phyloP scores from a whole-genome alignment of 2,113 vertebrate species.

The Litocranius walleri region DNA sequence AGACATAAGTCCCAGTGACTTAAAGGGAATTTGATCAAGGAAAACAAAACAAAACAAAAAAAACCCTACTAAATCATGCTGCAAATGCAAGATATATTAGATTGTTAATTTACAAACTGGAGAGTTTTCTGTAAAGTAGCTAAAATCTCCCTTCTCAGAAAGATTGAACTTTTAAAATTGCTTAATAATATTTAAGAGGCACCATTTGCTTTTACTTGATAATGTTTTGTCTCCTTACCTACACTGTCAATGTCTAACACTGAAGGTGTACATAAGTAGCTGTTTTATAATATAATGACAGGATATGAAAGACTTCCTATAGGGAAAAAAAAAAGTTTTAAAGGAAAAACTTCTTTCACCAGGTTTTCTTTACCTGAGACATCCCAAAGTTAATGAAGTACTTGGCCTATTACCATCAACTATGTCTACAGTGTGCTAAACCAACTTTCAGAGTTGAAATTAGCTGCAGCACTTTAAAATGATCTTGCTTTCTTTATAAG shows the following conservation, averaged over 20 bases:
- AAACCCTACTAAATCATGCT: background rate
- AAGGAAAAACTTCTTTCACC: background rate
- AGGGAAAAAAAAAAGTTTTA: background rate
- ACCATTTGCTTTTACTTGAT: background rate
- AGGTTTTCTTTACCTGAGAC: slow-evolving; percentile 15
- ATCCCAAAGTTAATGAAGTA: slow-evolving; percentile 1
- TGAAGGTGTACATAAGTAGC: background rate
- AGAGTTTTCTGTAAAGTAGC: background rate
- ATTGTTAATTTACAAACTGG: background rate
- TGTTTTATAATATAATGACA: background rate
- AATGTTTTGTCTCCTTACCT: background rate
- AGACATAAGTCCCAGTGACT: background rate
- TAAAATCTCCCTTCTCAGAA: background rate
- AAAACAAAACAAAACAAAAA: background rate
- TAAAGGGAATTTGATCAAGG: background rate
- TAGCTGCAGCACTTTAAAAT: background rate
- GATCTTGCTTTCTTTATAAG: background rate
- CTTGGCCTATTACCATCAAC: background rate
- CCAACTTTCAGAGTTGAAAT: background rate
- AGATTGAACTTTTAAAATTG: background rate
- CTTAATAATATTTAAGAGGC: background rate
- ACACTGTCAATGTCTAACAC: background rate
- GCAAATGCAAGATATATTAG: background rate
- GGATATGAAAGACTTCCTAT: background rate
- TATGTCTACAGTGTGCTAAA: background rate